phyloP scores from a whole-genome alignment of 2,888 invertebrate species.

The Andrena dorsata region DNA sequence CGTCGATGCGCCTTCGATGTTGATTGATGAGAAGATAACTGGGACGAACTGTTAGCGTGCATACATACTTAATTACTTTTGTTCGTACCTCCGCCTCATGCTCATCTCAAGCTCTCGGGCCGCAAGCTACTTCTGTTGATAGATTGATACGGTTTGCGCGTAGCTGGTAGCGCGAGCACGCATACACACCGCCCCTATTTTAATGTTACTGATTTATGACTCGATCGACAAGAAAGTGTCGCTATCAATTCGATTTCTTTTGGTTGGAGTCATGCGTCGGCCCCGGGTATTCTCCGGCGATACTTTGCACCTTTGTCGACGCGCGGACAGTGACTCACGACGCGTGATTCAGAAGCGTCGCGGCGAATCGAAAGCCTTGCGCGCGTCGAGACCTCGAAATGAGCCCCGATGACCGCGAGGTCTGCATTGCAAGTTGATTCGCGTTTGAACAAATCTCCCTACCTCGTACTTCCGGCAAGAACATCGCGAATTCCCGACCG shows the following conservation, averaged over 20 bases:
- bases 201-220: too few relatives aligned
- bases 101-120: too few relatives aligned
- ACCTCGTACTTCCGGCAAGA: not conserved
- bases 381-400: conserved; percentile 20
- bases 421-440: not conserved
- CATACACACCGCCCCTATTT: too few relatives aligned
- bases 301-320: conserved; percentile 43
- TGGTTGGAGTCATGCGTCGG: not conserved
- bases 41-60: not conserved
- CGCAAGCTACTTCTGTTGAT: too few relatives aligned
- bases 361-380: conserved; percentile 27
- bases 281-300: conserved; percentile 9
- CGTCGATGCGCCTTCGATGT: not conserved
- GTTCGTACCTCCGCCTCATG: too few relatives aligned
- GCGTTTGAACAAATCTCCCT: not conserved
- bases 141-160: too few relatives aligned
- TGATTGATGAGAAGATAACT: not conserved
- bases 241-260: conserved; percentile 14
- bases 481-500: not conserved
- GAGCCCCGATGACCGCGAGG: not conserved
- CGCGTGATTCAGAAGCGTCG: conserved; percentile 55
- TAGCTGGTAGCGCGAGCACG: too few relatives aligned
- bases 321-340: conserved; percentile 44
- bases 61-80: too few relatives aligned
- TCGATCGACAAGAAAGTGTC: not conserved